These are phyloP conservation scores for Apodemia duryi DNA, from an alignment of 2,888 invertebrate species.

Conservation along the genomic window DNA sequence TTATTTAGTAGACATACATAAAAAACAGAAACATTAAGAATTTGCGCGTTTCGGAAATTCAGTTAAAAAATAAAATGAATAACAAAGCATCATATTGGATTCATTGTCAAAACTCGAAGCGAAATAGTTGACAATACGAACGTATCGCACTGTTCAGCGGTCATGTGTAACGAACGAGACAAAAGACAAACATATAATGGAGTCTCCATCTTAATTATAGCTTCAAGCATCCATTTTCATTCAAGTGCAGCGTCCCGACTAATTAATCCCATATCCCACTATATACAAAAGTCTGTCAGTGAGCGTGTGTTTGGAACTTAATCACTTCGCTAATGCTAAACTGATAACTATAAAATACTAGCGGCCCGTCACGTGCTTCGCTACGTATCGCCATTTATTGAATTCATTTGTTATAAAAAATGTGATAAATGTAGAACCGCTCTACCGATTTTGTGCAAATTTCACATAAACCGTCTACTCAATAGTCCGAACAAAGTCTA, in stretches of 20 bases:
- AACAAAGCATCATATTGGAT: background rate
- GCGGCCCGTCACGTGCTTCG: no score
- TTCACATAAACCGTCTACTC: no score
- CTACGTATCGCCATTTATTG: no score
- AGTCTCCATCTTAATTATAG: constrained; percentile 11
- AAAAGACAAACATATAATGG: constrained; percentile 14
- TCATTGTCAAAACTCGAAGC: background rate
- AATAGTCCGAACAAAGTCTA: no score
- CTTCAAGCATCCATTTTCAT: constrained; percentile 11
- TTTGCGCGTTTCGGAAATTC: background rate
- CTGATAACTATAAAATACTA: no score
- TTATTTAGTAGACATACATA: no score
- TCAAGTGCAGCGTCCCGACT: constrained; percentile 6
- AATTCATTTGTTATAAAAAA: no score
- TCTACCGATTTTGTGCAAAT: no score
- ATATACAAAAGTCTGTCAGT: background rate
- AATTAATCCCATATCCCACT: constrained; percentile 10
- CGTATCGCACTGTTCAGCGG: constrained; percentile 4
- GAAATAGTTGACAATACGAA: background rate
- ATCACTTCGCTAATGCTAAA: no score
- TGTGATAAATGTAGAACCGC: no score
- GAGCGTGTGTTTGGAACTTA: background rate
- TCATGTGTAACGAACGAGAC: constrained; percentile 1
- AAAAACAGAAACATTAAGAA: background rate
- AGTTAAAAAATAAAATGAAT: constrained; percentile 1